Evolutionary conservation across 2,888 invertebrate genomes (phyloP), one percentile per base, ranked within the genome.

Genomic region (Drosophila monieri): DNA sequence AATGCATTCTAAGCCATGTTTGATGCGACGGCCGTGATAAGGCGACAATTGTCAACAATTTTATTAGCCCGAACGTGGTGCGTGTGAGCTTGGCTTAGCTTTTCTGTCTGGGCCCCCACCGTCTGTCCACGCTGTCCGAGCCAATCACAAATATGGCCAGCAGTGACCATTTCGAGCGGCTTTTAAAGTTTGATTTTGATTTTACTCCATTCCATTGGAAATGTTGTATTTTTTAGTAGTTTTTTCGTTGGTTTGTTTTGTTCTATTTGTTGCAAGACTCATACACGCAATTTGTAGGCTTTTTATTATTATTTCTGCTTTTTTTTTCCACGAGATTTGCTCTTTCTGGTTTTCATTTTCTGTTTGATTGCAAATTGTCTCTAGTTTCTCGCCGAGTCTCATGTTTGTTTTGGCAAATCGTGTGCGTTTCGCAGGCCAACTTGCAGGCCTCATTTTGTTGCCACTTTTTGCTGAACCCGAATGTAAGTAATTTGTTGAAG

Each of bases 1-100:
- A 73, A 77, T 80, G 85, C 85, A 85, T 81, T 79, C 85, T 79
- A 65, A 44, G 71, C 85, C 86, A 80, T 85, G 78, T 85, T 84
- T 76, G 87, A 86, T 80, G 73, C 48, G 18, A 54, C 76, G 87
- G 60, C 85, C 85, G 64, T 79, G 88, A 88, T 81, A 81, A 81
- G 83, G 86, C 81, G 83, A 85, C 83, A 87, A 87, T 81, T 81
- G 81, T 81, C 81, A 87, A 81, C 81, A 87, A 87, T 88, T 83
- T 83, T 85, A 88, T 88, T 83, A 83, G 67, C 15, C 49, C 27
- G 69, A 78, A 55, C 35, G 35, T 6, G 14, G 14, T 6, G 23
- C 6, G 55, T 6, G 21, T 43, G 46, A 18, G 55, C 5, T 23
- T 15, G 10, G 37, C 27, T 47, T 35, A 6, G 14, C 35, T n/a